phyloP scores from a whole-genome alignment of 2,113 vertebrate genomes.

The Regulus satrapa region DNA sequence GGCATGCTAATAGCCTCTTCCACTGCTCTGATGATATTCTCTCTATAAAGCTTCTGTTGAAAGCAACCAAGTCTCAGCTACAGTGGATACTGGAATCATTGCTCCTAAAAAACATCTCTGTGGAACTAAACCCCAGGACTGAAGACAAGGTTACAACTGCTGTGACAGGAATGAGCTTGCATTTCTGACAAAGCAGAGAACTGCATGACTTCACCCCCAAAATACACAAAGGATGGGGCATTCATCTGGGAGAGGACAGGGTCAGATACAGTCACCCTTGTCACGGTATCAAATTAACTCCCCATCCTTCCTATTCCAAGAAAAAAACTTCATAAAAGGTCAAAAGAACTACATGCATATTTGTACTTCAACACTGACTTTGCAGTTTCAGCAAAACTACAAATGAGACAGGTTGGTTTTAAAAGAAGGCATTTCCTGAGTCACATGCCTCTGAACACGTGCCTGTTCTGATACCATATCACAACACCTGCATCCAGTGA shows the following conservation, averaged over 20 bases:
- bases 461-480: neutral
- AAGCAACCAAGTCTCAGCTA: neutral
- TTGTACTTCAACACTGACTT: neutral
- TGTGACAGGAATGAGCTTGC: neutral
- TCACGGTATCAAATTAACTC: neutral
- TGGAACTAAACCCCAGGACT: neutral
- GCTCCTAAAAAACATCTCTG: neutral
- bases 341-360: neutral
- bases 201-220: neutral
- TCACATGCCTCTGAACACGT: neutral
- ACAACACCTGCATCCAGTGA: neutral
- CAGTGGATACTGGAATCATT: neutral
- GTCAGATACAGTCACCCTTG: neutral
- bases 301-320: neutral
- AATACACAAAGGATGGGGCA: neutral
- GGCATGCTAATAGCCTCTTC: neutral
- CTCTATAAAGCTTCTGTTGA: neutral
- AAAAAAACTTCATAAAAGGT: neutral
- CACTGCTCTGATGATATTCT: neutral
- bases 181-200: neutral
- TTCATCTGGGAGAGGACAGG: neutral
- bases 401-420: neutral
- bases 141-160: neutral
- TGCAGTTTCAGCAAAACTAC: neutral
- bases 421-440: neutral